phyloP scores from a whole-genome alignment of 1,140 invertebrate species.

The Bactericera cockerelli region DNA sequence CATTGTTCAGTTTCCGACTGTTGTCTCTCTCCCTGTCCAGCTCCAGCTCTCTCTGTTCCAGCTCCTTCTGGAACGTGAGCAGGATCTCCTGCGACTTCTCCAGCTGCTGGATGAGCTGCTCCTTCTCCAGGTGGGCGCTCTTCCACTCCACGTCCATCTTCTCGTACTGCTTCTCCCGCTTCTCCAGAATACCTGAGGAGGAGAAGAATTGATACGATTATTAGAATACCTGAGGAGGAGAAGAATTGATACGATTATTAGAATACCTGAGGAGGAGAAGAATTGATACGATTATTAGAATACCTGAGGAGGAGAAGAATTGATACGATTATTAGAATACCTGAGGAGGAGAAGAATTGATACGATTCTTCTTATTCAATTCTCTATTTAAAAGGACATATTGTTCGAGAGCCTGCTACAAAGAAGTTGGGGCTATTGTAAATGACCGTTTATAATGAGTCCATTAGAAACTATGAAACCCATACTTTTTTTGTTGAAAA shows the following conservation, averaged over 20 bases:
- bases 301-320: too few relatives aligned
- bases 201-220: not conserved
- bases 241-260: conserved; percentile 42
- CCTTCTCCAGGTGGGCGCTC: conserved; percentile 65
- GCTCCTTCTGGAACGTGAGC: conserved; percentile 78
- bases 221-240: not conserved
- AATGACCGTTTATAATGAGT: too few relatives aligned
- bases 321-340: conserved; percentile 48
- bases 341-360: too few relatives aligned
- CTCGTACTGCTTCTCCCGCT: conserved; percentile 63
- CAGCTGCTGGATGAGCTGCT: conserved; percentile 71
- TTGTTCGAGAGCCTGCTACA: too few relatives aligned
- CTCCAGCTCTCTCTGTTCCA: conserved; percentile 65
- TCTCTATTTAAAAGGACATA: too few relatives aligned
- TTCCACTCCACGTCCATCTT: conserved; percentile 71
- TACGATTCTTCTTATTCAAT: too few relatives aligned
- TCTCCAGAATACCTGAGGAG: conserved; percentile 36
- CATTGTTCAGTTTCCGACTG: conserved; percentile 49
- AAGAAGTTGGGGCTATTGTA: too few relatives aligned
- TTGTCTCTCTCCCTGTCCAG: conserved; percentile 57
- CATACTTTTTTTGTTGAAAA: too few relatives aligned
- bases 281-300: not conserved
- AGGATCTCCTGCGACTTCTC: conserved; percentile 86
- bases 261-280: conserved; percentile 18
- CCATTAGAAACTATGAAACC: too few relatives aligned